phyloP scores from a whole-genome alignment of 2,888 invertebrate genomes.

The Andrena flavipes region DNA sequence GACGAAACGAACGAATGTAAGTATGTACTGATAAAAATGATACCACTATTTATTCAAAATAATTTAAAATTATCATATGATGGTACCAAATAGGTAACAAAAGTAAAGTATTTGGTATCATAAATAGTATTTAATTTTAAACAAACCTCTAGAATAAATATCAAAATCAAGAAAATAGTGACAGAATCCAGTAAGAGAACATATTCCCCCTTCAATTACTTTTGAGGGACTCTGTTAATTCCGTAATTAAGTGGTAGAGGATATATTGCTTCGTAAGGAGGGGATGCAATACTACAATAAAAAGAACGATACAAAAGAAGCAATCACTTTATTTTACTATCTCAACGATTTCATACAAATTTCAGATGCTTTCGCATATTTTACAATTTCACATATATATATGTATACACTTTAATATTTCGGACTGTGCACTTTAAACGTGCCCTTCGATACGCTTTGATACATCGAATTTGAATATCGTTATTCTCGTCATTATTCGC shows the following conservation, averaged over 20 bases:
- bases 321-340: constrained; percentile 79
- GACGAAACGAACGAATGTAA: too few species aligned
- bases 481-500: constrained; percentile 47
- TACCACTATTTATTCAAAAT: too few species aligned
- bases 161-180: not conserved
- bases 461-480: constrained; percentile 43
- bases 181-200: not conserved
- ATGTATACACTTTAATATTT: constrained; percentile 18
- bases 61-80: too few species aligned
- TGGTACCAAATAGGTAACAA: too few species aligned
- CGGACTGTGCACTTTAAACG: constrained; percentile 41
- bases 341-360: constrained; percentile 76
- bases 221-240: too few species aligned
- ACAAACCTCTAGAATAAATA: not conserved
- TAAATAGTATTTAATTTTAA: too few species aligned
- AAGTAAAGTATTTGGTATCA: too few species aligned
- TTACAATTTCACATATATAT: constrained; percentile 70
- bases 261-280: not conserved
- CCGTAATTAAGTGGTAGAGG: not conserved
- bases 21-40: too few species aligned
- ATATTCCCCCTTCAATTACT: not conserved
- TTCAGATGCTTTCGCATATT: constrained; percentile 75
- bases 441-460: constrained; percentile 22
- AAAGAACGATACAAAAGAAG: constrained; percentile 65
- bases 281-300: not conserved